A percentile compares a stretch with the other conserved stretches of the same genome.
Evolutionary conservation across 2,797 vertebrate genomes (phyloP).

Genomic region (Tragopan temminckii): DNA sequence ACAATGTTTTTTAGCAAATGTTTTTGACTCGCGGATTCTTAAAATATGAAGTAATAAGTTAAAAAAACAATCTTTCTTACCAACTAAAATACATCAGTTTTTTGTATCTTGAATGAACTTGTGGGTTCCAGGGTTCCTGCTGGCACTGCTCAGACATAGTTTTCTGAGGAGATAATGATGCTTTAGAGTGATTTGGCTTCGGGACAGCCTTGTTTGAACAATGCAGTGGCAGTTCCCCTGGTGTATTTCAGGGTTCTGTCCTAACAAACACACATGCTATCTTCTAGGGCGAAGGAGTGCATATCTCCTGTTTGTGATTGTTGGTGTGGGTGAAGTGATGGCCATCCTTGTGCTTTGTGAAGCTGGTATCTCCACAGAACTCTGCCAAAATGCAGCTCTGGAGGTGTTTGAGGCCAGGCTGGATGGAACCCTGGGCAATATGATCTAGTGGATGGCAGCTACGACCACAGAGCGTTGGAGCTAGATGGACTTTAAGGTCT

Average conservation of each 20-base stretch:
- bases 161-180: not conserved
- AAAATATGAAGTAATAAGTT: not conserved
- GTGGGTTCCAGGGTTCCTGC: not conserved
- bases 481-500: not conserved
- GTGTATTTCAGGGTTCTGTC: not conserved
- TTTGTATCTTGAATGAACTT: not conserved
- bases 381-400: not conserved
- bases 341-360: not conserved
- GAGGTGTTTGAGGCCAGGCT: not conserved
- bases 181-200: not conserved
- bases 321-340: not conserved
- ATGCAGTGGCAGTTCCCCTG: not conserved
- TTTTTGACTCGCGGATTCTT: not conserved
- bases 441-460: not conserved
- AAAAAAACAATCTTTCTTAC: not conserved
- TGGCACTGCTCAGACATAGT: not conserved
- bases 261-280: rapidly evolving
- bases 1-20: not conserved
- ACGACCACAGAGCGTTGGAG: too few species aligned
- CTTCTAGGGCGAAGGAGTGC: not conserved
- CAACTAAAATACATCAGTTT: not conserved
- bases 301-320: rapidly evolving
- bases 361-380: not conserved
- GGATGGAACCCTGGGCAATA: not conserved
- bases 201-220: not conserved